Percentiles rank a stretch among this genome's conserved stretches.
These are phyloP conservation scores for Chunga burmeisteri DNA, from an alignment of 2,113 vertebrate genomes.

Conservation along the genomic window DNA sequence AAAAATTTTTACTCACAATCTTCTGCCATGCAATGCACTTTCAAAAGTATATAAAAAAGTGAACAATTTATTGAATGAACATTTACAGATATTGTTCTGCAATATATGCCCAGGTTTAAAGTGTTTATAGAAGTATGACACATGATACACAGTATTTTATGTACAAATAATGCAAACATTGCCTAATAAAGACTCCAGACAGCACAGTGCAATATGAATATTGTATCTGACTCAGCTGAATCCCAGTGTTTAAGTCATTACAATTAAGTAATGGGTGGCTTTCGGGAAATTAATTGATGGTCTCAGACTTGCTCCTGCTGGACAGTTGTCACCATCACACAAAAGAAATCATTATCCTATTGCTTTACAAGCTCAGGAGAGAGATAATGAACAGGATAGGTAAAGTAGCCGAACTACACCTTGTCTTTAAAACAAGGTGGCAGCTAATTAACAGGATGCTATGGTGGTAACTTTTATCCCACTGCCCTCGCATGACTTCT, in stretches of 20 bases:
- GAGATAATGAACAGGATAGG: neutral
- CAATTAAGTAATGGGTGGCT: neutral
- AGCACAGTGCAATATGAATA: neutral
- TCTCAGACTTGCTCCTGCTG: neutral
- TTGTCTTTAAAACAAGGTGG: neutral
- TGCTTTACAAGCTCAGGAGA: neutral
- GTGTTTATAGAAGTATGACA: neutral
- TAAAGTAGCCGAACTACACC: neutral
- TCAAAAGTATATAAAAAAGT: neutral
- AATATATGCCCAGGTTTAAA: neutral
- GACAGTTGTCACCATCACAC: neutral
- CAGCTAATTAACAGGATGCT: neutral
- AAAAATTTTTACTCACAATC: neutral
- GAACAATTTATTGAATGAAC: neutral
- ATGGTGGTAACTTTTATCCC: neutral
- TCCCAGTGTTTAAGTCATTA: neutral
- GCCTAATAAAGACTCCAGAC: neutral
- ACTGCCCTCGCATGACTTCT: neutral
- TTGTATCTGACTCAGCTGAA: neutral
- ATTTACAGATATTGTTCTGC: neutral
- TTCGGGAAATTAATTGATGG: neutral
- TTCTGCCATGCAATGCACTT: neutral
- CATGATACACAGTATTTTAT: neutral
- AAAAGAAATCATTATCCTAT: neutral
- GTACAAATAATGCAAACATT: neutral